These are phyloP conservation scores for Plebejus anna DNA, from an alignment of 2,888 invertebrate genomes.

Conservation along the genomic window DNA sequence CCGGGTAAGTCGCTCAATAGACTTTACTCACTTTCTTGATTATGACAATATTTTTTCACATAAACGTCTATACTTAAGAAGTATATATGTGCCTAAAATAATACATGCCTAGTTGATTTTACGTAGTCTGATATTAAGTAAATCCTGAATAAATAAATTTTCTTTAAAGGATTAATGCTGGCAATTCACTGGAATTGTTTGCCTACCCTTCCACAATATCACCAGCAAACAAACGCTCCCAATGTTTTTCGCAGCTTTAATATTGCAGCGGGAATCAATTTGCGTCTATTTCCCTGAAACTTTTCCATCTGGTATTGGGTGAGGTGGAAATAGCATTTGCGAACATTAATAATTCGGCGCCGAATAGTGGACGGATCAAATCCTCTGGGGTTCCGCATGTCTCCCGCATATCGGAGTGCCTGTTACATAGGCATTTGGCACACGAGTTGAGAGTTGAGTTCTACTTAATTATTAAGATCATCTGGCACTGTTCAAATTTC, in stretches of 20 bases:
- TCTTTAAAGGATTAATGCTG: not conserved
- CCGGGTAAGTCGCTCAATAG: not conserved
- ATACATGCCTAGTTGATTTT: too few species aligned
- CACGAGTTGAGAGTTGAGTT: conserved; percentile 14
- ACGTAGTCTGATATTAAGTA: too few species aligned
- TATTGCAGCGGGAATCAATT: conserved; percentile 39
- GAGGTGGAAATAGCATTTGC: conserved; percentile 43
- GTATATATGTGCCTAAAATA: not conserved
- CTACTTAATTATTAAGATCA: not conserved
- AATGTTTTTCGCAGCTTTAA: conserved; percentile 12
- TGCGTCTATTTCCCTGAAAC: conserved; percentile 39
- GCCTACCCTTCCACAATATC: not conserved
- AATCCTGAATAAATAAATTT: too few species aligned
- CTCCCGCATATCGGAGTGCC: conserved; percentile 26
- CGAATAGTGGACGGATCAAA: conserved; percentile 47
- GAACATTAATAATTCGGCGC: conserved; percentile 52
- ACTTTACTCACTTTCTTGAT: not conserved
- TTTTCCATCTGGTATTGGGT: conserved; percentile 39
- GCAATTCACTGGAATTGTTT: not conserved
- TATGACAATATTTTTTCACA: too few species aligned
- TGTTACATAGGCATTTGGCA: conserved; percentile 21
- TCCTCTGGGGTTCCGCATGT: conserved; percentile 43
- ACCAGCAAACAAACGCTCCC: not conserved
- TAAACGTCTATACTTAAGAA: not conserved
- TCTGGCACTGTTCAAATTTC: not conserved